A percentile compares a stretch with the other conserved stretches of the same genome.
Evolutionary conservation across 2,888 invertebrate species (phyloP).

Genomic region (Phyllotreta cruciferae): DNA sequence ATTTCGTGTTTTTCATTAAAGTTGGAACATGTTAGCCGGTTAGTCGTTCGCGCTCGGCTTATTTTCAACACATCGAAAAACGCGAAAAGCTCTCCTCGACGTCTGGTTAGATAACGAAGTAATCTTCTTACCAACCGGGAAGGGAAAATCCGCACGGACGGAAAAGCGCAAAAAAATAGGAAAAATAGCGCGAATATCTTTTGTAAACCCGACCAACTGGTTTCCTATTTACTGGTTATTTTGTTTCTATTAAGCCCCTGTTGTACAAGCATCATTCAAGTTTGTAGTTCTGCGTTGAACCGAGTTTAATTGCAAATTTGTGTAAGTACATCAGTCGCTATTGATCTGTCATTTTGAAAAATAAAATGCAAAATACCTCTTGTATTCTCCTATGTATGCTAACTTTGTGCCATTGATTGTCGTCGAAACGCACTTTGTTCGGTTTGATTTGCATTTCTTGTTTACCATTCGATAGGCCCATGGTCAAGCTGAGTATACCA

Average conservation of each 20-base stretch:
- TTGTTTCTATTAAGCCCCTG: too few species aligned
- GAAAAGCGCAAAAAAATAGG: too few species aligned
- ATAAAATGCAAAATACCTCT: slow-evolving; percentile 83
- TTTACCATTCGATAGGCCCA: slow-evolving; percentile 89
- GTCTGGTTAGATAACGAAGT: slow-evolving; percentile 5
- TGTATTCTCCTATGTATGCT: slow-evolving; percentile 88
- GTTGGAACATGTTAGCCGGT: slow-evolving; percentile 10
- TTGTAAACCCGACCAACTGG: too few species aligned
- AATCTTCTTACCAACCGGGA: slow-evolving; percentile 17
- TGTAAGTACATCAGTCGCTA: too few species aligned
- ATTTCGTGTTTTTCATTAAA: slow-evolving; percentile 6
- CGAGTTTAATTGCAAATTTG: too few species aligned
- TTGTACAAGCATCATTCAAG: too few species aligned
- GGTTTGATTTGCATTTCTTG: slow-evolving; percentile 91
- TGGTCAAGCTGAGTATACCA: slow-evolving; percentile 85
- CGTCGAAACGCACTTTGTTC: slow-evolving; percentile 88
- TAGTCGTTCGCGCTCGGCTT: slow-evolving; percentile 7
- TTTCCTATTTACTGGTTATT: too few species aligned
- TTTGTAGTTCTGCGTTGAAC: too few species aligned
- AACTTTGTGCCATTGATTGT: slow-evolving; percentile 96
- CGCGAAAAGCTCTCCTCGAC: neutral
- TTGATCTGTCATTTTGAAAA: too few species aligned
- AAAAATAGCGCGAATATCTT: too few species aligned
- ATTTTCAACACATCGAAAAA: slow-evolving; percentile 8
- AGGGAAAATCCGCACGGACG: too few species aligned